phyloP scores from a whole-genome alignment of 2,797 vertebrate genomes.

The Xiphophorus birchmanni region DNA sequence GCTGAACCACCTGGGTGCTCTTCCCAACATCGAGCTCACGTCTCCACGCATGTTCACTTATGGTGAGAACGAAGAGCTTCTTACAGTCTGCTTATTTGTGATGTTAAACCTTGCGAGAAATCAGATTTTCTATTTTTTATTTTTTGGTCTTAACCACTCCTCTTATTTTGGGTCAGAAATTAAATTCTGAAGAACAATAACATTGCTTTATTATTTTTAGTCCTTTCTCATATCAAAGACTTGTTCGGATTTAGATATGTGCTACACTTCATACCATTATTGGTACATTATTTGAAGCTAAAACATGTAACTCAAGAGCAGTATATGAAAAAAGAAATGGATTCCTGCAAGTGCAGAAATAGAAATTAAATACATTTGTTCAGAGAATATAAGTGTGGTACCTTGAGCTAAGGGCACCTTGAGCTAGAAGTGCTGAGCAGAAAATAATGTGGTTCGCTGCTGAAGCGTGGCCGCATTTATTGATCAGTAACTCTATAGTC shows the following conservation, averaged over 20 bases:
- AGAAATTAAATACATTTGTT: background rate
- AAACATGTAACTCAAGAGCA: background rate
- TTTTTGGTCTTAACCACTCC: background rate
- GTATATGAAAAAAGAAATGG: background rate
- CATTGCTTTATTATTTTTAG: too few relatives aligned
- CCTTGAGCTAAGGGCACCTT: background rate
- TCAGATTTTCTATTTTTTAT: background rate
- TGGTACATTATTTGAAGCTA: background rate
- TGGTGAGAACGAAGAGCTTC: conserved; percentile 65
- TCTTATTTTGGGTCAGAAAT: background rate
- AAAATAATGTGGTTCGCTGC: background rate
- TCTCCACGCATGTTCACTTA: conserved; percentile 99
- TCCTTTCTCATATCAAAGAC: background rate
- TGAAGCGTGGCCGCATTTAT: conserved; percentile 24
- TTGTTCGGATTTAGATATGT: background rate
- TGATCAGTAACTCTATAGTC: conserved; percentile 28
- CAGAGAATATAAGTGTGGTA: background rate
- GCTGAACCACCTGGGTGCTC: conserved; percentile 94
- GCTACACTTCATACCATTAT: background rate
- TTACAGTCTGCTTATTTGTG: background rate
- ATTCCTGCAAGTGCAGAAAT: background rate
- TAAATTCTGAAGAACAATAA: background rate
- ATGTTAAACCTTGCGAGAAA: background rate
- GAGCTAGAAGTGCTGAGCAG: conserved; percentile 33
- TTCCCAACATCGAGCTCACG: conserved; percentile 96